Percentiles rank a stretch among this genome's conserved stretches.
Conservation (phyloP, 2,797 vertebrate species). For the Microctenopoma steveboyesi region DNA sequence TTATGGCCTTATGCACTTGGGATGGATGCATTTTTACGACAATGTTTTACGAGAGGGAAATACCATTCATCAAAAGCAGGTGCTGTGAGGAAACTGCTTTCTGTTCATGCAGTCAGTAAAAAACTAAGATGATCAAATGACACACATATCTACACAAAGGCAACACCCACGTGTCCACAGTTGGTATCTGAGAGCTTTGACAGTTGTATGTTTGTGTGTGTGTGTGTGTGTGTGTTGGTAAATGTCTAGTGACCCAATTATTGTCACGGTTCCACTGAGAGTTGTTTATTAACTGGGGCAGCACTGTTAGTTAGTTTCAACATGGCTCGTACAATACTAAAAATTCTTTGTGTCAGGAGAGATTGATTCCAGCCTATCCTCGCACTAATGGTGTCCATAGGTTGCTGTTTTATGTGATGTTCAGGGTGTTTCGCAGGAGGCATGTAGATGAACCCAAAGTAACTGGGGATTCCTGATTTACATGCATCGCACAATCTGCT, state of each 20-base stretch:
- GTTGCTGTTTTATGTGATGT: not conserved
- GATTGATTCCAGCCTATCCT: too few species aligned
- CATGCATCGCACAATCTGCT: too few species aligned
- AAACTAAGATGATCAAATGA: conserved; percentile 1
- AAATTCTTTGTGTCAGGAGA: not conserved
- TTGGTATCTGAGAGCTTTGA: not conserved
- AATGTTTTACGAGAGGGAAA: conserved; percentile 21
- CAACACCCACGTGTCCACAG: not conserved
- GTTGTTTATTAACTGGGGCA: not conserved
- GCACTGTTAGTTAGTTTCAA: not conserved
- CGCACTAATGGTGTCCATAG: not conserved
- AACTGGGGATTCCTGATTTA: too few species aligned
- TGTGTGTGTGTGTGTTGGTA: not conserved
- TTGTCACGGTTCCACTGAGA: not conserved
- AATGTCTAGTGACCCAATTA: not conserved
- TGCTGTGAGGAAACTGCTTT: conserved; percentile 11
- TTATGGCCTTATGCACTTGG: not conserved
- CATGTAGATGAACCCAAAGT: too few species aligned
- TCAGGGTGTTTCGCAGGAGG: too few species aligned
- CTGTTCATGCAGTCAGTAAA: conserved; percentile 7
- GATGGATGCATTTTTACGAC: conserved; percentile 7
- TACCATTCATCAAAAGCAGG: conserved; percentile 12
- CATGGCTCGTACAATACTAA: not conserved
- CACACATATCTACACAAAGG: not conserved
- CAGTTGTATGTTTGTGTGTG: not conserved